A percentile compares a stretch with the other conserved stretches of the same genome.
phyloP scores from a whole-genome alignment of 2,113 vertebrate genomes.

The Erinaceus europaeus region DNA sequence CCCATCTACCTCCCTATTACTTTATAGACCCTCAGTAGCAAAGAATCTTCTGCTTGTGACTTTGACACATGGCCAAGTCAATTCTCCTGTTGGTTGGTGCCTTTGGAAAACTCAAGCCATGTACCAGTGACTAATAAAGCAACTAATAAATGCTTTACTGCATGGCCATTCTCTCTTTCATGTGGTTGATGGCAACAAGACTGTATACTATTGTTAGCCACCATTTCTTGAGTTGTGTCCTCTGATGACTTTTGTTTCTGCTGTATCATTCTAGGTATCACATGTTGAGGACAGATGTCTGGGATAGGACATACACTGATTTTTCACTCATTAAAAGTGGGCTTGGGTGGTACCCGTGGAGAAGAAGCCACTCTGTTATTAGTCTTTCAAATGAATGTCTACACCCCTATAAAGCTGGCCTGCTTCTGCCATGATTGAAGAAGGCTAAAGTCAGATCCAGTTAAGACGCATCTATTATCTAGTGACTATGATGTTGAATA shows the following conservation, averaged over 20 bases:
- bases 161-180: conserved; percentile 52
- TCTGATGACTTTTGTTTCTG: conserved; percentile 49
- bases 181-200: conserved; percentile 13
- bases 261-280: conserved; percentile 30
- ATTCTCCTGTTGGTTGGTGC: background rate
- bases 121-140: conserved; percentile 38
- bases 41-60: background rate
- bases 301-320: conserved; percentile 17
- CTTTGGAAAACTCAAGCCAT: conserved; percentile 42
- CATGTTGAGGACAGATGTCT: conserved; percentile 49
- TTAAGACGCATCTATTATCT: conserved; percentile 2
- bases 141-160: conserved; percentile 4
- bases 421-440: background rate
- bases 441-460: conserved; percentile 16
- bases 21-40: background rate
- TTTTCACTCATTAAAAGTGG: background rate
- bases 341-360: background rate
- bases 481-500: background rate
- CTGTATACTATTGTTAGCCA: background rate
- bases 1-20: background rate
- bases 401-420: background rate
- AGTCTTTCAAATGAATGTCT: conserved; percentile 35
- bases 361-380: background rate
- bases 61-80: background rate
- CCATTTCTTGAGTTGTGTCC: conserved; percentile 27